A percentile compares a stretch with the other conserved stretches of the same genome.
These are phyloP conservation scores for Hirtodrosophila duncani DNA, from an alignment of 2,888 invertebrate species.

Conservation along the genomic window DNA sequence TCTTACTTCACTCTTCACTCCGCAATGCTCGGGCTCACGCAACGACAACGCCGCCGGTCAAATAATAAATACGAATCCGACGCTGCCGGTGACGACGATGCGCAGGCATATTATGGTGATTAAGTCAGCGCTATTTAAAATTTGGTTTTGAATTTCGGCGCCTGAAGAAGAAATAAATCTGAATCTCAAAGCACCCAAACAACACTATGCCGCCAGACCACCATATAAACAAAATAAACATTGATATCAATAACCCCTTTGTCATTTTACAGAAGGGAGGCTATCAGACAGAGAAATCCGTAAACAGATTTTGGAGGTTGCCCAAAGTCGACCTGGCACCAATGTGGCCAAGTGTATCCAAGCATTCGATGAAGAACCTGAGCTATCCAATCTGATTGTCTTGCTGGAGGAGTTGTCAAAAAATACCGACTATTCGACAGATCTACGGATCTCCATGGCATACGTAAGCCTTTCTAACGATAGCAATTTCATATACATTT, in stretches of 20 bases:
- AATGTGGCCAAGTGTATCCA: constrained; percentile 67
- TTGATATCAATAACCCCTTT: neutral
- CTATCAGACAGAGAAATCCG: constrained; percentile 6
- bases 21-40: no score
- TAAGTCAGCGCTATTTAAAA: constrained; percentile 59
- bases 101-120: constrained; percentile 35
- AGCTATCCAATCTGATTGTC: constrained; percentile 56
- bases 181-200: neutral
- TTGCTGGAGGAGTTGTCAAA: constrained; percentile 73
- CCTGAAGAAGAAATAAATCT: neutral
- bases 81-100: neutral
- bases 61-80: neutral
- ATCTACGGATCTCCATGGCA: constrained; percentile 65
- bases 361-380: constrained; percentile 52
- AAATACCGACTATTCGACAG: constrained; percentile 67
- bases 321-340: constrained; percentile 63
- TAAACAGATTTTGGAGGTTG: constrained; percentile 46
- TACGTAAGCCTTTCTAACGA: no score
- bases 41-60: constrained; percentile 11
- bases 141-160: constrained; percentile 1
- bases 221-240: constrained; percentile 12
- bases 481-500: neutral
- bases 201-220: neutral
- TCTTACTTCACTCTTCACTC: no score
- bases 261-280: constrained; percentile 1